These are phyloP conservation scores for Crocodylus rhombifer DNA, from an alignment of 2,797 vertebrate genomes.

Conservation along the genomic window DNA sequence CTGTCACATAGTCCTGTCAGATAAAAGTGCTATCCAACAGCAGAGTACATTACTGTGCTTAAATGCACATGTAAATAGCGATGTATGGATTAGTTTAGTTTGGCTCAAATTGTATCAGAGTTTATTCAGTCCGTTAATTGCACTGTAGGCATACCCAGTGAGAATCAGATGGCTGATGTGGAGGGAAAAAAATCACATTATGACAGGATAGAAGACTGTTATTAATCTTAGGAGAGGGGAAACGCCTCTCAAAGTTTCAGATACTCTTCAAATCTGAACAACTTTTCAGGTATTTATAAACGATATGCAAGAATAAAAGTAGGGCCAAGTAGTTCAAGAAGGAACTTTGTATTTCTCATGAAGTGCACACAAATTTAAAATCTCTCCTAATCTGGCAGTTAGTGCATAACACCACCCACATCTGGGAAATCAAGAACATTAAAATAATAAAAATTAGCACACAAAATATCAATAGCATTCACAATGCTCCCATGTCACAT, in stretches of 20 bases:
- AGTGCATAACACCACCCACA: not conserved
- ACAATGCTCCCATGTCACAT: not conserved
- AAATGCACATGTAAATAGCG: no score
- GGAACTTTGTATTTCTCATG: not conserved
- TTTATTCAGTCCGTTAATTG: no score
- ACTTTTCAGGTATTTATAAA: not conserved
- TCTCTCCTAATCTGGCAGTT: accelerated
- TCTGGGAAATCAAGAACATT: not conserved
- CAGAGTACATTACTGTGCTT: no score
- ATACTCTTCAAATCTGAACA: not conserved
- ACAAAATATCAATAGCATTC: not conserved
- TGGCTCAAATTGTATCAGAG: no score
- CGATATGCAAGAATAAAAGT: not conserved
- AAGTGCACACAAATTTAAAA: not conserved
- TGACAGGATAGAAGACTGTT: not conserved
- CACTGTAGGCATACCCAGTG: no score
- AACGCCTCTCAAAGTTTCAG: not conserved
- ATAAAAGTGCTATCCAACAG: no score
- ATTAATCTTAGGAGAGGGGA: not conserved
- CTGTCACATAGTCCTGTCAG: no score
- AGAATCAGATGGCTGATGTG: not conserved
- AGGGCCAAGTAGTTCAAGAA: not conserved
- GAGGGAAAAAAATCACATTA: not conserved
- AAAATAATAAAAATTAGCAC: not conserved
- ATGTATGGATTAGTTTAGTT: no score